Percentiles rank a stretch among this genome's conserved stretches.
Evolutionary conservation across 2,888 invertebrate species (phyloP).

Genomic region (Busseola fusca): DNA sequence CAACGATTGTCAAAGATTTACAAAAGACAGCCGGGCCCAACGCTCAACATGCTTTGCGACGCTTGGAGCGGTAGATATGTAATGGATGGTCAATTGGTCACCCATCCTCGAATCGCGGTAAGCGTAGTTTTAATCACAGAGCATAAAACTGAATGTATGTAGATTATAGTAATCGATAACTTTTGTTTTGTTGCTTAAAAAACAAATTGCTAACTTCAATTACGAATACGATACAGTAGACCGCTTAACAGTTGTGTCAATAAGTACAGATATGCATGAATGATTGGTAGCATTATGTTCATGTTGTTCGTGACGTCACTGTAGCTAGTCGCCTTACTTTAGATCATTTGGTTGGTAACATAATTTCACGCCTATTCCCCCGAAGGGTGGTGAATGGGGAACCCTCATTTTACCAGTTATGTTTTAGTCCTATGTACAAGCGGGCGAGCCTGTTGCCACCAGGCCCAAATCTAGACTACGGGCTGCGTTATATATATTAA

Average conservation of each 20-base stretch:
- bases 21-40: not conserved
- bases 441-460: not conserved
- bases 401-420: not conserved
- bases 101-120: not conserved
- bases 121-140: not conserved
- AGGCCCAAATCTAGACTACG: not conserved
- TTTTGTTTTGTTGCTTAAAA: not conserved
- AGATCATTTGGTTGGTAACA: not conserved
- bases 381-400: not conserved
- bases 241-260: conserved; percentile 28
- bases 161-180: not conserved
- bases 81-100: too few species aligned
- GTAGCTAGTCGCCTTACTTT: not conserved
- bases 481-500: too few species aligned
- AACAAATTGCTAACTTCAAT: conserved; percentile 18
- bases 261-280: conserved; percentile 19
- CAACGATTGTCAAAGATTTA: not conserved
- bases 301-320: conserved; percentile 18
- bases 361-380: not conserved
- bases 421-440: not conserved
- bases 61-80: not conserved
- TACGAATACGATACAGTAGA: conserved; percentile 14
- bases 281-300: conserved; percentile 16
- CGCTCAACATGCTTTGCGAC: not conserved
- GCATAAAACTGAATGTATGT: not conserved